Evolutionary conservation across 1,140 invertebrate species (phyloP).

Genomic region (Lordiphosa mommai): DNA sequence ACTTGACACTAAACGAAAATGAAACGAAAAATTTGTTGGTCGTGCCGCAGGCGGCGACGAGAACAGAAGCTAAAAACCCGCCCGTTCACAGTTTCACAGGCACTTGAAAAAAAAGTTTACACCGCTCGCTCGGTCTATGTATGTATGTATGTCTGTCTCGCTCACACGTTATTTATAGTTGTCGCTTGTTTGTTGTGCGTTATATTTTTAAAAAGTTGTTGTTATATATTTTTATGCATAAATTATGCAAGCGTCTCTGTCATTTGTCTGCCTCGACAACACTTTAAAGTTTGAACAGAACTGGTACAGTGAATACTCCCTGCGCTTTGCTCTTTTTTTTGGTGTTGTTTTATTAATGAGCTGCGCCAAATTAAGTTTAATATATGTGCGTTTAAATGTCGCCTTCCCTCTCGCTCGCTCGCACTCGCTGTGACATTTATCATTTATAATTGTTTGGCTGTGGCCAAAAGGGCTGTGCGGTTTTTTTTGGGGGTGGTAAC

Average conservation of each 20-base stretch:
- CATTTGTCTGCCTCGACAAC: constrained; percentile 15
- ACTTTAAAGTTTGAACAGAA: constrained; percentile 55
- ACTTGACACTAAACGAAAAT: constrained; percentile 76
- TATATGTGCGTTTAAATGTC: constrained; percentile 56
- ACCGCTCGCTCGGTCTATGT: background rate
- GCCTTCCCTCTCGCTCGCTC: constrained; percentile 8
- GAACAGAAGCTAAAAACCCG: constrained; percentile 23
- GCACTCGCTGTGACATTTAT: constrained; percentile 51
- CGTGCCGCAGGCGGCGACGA: constrained; percentile 39
- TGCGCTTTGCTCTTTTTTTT: background rate
- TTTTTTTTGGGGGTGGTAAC: too few relatives aligned
- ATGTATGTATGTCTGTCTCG: background rate
- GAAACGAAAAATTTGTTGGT: constrained; percentile 66
- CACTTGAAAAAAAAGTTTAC: constrained; percentile 35
- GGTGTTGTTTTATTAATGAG: constrained; percentile 70
- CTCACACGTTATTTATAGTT: constrained; percentile 59
- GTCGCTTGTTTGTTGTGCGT: constrained; percentile 57
- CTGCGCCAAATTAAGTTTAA: constrained; percentile 72
- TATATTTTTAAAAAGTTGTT: constrained; percentile 68
- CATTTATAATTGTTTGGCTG: constrained; percentile 74
- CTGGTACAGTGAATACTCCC: constrained; percentile 11
- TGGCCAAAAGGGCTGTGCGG: constrained; percentile 14
- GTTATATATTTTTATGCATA: constrained; percentile 68
- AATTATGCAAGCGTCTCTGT: constrained; percentile 45
- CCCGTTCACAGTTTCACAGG: constrained; percentile 50